Evolutionary conservation across 2,797 vertebrate species (phyloP).

Genomic region (Chaenodraco wilsoni): DNA sequence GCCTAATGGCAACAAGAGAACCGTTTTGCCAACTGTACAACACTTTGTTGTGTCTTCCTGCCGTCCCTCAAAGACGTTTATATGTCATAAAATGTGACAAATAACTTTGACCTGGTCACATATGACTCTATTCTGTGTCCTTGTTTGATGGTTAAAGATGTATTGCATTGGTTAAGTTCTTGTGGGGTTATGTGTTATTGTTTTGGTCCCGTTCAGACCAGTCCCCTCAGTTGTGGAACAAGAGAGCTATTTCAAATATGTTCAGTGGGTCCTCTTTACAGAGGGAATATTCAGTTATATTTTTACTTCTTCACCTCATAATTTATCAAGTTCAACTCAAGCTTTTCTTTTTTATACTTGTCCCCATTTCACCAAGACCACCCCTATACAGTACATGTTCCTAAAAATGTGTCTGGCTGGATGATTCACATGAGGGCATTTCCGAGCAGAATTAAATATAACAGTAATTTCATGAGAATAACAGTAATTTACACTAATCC

Average conservation of each 20-base stretch:
- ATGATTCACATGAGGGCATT: constrained; percentile 28
- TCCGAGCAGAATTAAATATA: constrained; percentile 23
- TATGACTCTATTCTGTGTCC: constrained; percentile 16
- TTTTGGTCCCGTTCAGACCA: constrained; percentile 24
- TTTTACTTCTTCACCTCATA: constrained; percentile 33
- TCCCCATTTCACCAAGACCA: background rate
- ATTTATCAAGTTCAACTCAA: constrained; percentile 29
- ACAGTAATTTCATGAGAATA: constrained; percentile 35
- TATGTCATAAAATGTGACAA: constrained; percentile 31
- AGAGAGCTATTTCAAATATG: constrained; percentile 39
- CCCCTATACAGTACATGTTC: constrained; percentile 3
- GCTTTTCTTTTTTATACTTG: background rate
- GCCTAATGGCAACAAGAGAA: background rate
- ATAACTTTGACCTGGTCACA: constrained; percentile 42
- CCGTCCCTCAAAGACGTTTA: constrained; percentile 18
- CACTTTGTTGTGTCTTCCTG: constrained; percentile 12
- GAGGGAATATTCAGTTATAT: constrained; percentile 25
- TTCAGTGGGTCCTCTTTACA: constrained; percentile 18
- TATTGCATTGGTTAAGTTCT: constrained; percentile 32
- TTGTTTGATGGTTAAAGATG: constrained; percentile 45
- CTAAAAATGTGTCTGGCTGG: constrained; percentile 9
- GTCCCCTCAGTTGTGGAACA: constrained; percentile 43
- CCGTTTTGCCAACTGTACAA: constrained; percentile 1
- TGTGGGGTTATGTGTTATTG: constrained; percentile 29
- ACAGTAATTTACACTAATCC: constrained; percentile 45